These are phyloP conservation scores for Eristalis intricaria DNA, from an alignment of 2,888 invertebrate species.

Conservation along the genomic window DNA sequence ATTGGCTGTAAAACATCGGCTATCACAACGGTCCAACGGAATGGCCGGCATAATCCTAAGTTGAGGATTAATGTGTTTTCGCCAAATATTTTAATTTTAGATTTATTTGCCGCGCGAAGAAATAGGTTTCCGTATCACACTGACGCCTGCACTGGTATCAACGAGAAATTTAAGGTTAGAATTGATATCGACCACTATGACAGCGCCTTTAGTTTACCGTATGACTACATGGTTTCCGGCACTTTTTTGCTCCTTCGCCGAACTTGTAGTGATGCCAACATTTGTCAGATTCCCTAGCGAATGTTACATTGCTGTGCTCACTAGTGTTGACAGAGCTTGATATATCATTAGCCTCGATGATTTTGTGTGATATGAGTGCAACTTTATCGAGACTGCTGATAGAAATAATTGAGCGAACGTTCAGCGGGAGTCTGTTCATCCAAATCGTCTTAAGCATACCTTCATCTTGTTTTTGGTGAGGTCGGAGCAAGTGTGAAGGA, in stretches of 20 bases:
- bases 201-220: conserved; percentile 11
- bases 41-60: conserved; percentile 20
- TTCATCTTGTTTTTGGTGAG: conserved; percentile 59
- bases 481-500: conserved; percentile 67
- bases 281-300: background rate
- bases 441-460: conserved; percentile 70
- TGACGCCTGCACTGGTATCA: conserved; percentile 6
- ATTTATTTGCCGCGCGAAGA: conserved; percentile 14
- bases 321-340: too few relatives aligned
- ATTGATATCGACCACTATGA: background rate
- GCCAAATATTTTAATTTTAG: conserved; percentile 26
- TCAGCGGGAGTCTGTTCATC: conserved; percentile 67
- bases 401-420: conserved; percentile 50
- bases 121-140: background rate
- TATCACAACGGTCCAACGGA: background rate
- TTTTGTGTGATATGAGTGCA: conserved; percentile 29
- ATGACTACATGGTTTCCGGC: conserved; percentile 5
- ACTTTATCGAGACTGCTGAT: conserved; percentile 32
- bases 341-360: background rate
- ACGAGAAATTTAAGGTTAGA: background rate
- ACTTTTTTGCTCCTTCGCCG: background rate
- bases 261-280: background rate
- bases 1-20: too few relatives aligned
- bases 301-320: background rate
- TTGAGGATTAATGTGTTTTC: conserved; percentile 41